These are phyloP conservation scores for Ardeotis arabs DNA, from an alignment of 2,113 vertebrate genomes.

Conservation along the genomic window DNA sequence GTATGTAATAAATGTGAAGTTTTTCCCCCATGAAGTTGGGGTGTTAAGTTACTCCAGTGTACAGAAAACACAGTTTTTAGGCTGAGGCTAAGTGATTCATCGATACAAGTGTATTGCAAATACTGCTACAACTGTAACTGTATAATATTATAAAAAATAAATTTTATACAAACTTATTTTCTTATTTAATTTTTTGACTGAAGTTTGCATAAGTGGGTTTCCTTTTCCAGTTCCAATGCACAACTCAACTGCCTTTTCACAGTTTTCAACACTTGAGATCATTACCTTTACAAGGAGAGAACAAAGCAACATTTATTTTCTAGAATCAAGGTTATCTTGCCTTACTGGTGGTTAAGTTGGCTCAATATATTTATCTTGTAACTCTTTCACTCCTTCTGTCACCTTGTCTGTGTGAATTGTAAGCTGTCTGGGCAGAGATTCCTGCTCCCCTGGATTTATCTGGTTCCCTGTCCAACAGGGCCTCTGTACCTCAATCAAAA, in stretches of 20 bases:
- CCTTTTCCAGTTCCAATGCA: background rate
- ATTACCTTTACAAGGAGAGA: background rate
- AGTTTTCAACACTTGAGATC: background rate
- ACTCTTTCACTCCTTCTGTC: background rate
- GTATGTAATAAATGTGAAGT: background rate
- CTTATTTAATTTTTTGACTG: background rate
- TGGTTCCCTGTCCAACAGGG: background rate
- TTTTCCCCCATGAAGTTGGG: background rate
- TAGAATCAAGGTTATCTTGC: background rate
- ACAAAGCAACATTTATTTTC: background rate
- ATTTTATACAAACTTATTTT: background rate
- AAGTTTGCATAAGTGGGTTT: background rate
- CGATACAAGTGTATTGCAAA: background rate
- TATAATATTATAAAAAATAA: background rate
- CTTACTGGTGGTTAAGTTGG: background rate
- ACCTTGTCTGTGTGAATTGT: background rate
- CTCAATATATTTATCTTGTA: background rate
- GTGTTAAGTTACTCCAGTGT: background rate
- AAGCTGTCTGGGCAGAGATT: background rate
- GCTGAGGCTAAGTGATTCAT: background rate
- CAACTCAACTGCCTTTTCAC: background rate
- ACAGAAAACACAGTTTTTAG: background rate
- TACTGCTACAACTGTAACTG: background rate
- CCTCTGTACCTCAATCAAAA: background rate
- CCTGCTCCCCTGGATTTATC: background rate